A percentile compares a stretch with the other conserved stretches of the same genome.
These are phyloP conservation scores for Darevskia mixta DNA, from an alignment of 2,797 vertebrate genomes.

Conservation along the genomic window DNA sequence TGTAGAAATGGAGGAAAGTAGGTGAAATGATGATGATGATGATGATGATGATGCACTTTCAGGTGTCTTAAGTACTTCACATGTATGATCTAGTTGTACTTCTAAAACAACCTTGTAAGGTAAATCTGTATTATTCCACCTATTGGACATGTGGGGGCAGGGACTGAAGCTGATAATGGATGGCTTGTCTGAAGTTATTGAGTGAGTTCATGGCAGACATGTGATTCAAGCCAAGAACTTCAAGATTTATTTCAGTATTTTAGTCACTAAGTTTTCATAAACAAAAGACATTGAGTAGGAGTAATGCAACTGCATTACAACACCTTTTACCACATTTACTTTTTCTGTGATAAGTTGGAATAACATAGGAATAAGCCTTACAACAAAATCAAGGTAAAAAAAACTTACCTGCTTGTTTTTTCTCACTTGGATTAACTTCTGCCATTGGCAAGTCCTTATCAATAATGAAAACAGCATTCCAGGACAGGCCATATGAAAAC, in stretches of 20 bases:
- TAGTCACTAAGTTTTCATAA: not conserved
- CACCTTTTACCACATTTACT: not conserved
- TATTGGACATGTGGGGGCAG: not conserved
- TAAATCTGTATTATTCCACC: not conserved
- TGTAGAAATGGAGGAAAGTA: not conserved
- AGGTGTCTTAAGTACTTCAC: not conserved
- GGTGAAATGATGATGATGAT: not conserved
- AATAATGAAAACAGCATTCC: conserved; percentile 20
- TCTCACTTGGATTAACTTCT: not conserved
- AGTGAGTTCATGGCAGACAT: not conserved
- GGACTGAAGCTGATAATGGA: not conserved
- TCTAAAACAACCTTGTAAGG: not conserved
- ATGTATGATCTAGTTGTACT: not conserved
- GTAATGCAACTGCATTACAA: not conserved
- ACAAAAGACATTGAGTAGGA: not conserved
- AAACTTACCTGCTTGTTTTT: not conserved
- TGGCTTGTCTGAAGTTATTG: not conserved
- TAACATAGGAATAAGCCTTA: not conserved
- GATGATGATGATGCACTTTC: not conserved
- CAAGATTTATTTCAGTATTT: not conserved
- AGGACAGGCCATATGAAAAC: conserved; percentile 21
- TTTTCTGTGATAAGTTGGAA: not conserved
- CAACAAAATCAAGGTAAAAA: not conserved
- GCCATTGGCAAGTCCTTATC: not conserved
- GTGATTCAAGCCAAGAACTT: too few relatives aligned